phyloP scores from a whole-genome alignment of 2,797 vertebrate species.

The Antennarius maculatus region DNA sequence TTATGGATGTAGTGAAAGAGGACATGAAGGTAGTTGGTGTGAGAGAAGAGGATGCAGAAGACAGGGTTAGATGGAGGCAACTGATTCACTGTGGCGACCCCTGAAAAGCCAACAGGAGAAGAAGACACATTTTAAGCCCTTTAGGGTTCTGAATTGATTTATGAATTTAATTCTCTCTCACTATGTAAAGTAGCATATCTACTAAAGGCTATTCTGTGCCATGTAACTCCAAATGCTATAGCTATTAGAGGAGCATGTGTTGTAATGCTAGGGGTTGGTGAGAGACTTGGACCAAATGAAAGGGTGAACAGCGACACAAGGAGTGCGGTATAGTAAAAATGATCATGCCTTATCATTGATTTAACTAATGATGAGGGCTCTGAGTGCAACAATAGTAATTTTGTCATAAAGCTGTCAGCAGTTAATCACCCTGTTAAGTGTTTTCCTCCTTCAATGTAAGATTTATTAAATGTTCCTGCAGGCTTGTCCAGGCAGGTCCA shows the following conservation, averaged over 20 bases:
- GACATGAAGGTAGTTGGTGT: no score
- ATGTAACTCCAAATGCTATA: constrained; percentile 69
- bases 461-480: constrained; percentile 87
- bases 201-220: constrained; percentile 39
- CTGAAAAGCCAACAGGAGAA: no score
- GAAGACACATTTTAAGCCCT: no score
- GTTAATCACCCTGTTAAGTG: constrained; percentile 87
- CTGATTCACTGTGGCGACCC: no score
- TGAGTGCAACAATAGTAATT: constrained; percentile 87
- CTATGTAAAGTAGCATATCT: constrained; percentile 24
- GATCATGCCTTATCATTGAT: constrained; percentile 82
- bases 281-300: constrained; percentile 76
- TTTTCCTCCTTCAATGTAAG: constrained; percentile 85
- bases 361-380: constrained; percentile 86
- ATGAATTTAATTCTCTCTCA: constrained; percentile 2
- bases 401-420: constrained; percentile 90
- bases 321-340: constrained; percentile 77
- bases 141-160: no score
- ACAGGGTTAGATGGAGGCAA: no score
- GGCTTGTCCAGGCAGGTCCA: constrained; percentile 85
- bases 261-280: constrained; percentile 58
- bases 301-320: constrained; percentile 66
- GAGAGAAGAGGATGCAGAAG: no score
- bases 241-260: constrained; percentile 61
- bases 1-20: no score